Evolutionary conservation across 2,888 invertebrate species (phyloP).

Genomic region (Patella pellucida): DNA sequence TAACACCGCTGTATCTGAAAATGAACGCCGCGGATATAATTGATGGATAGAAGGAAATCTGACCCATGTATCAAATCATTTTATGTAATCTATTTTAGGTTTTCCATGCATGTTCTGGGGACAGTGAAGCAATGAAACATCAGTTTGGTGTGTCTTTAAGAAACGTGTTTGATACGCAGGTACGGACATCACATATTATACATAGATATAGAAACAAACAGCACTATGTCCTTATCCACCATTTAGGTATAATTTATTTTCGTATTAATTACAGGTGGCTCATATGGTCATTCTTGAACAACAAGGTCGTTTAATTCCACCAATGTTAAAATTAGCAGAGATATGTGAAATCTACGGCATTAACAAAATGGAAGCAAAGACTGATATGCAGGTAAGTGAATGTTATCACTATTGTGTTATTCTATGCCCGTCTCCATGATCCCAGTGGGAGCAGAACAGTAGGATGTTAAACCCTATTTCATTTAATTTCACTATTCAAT

Average conservation of each 20-base stretch:
- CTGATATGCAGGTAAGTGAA: neutral
- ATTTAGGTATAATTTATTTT: no score
- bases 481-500: no score
- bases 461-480: no score
- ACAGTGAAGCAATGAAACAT: conserved; percentile 15
- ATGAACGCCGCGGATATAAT: no score
- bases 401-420: no score
- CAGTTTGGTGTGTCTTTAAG: conserved; percentile 18
- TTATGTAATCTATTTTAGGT: conserved; percentile 2
- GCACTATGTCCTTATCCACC: no score
- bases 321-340: conserved; percentile 7
- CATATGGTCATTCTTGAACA: conserved; percentile 1
- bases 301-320: conserved; percentile 16
- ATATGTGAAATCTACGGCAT: conserved; percentile 11
- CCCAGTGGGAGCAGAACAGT: no score
- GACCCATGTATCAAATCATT: neutral
- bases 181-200: neutral
- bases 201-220: no score
- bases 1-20: no score
- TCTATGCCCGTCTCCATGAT: no score
- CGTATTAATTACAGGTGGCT: conserved; percentile 1
- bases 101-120: conserved; percentile 14
- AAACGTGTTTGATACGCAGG: conserved; percentile 20
- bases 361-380: conserved; percentile 7
- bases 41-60: no score